Percentiles rank a stretch among this genome's conserved stretches.
Evolutionary conservation across 2,113 vertebrate species (phyloP).

Genomic region (Ariopsis seemanni): DNA sequence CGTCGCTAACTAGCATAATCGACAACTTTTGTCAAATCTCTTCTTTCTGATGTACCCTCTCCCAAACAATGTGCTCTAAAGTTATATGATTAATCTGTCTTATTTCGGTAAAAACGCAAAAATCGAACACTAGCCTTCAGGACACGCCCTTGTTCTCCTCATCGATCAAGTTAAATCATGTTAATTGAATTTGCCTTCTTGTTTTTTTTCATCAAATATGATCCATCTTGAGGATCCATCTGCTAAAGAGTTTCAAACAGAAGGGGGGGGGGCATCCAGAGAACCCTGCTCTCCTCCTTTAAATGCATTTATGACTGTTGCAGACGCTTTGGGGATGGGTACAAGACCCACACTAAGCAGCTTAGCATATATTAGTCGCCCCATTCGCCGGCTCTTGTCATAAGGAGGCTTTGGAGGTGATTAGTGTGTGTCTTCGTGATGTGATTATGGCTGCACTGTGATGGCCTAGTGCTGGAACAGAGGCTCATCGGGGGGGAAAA

Average conservation of each 20-base stretch:
- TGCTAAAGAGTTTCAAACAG: neutral
- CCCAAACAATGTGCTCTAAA: too few species aligned
- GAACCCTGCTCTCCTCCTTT: neutral
- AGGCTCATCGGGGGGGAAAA: too few species aligned
- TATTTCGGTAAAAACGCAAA: too few species aligned
- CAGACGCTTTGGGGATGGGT: conserved; percentile 8
- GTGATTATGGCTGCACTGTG: conserved; percentile 56
- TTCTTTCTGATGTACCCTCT: too few species aligned
- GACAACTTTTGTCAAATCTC: too few species aligned
- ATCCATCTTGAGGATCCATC: neutral
- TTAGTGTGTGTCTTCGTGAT: conserved; percentile 57
- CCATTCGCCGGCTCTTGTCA: conserved; percentile 22
- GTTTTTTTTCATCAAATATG: neutral
- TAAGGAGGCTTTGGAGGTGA: conserved; percentile 52
- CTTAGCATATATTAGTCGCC: conserved; percentile 55
- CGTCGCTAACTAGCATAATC: too few species aligned
- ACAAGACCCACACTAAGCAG: conserved; percentile 39
- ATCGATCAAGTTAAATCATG: neutral
- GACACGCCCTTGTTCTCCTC: neutral
- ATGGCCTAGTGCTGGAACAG: conserved; percentile 35
- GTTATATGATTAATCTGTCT: too few species aligned
- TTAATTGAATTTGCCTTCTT: neutral
- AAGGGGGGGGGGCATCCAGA: neutral
- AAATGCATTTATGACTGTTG: neutral
- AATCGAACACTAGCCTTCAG: neutral